Base-by-base conservation (phyloP, 2,888 invertebrate genomes). In the Cetonia aurata region DNA sequence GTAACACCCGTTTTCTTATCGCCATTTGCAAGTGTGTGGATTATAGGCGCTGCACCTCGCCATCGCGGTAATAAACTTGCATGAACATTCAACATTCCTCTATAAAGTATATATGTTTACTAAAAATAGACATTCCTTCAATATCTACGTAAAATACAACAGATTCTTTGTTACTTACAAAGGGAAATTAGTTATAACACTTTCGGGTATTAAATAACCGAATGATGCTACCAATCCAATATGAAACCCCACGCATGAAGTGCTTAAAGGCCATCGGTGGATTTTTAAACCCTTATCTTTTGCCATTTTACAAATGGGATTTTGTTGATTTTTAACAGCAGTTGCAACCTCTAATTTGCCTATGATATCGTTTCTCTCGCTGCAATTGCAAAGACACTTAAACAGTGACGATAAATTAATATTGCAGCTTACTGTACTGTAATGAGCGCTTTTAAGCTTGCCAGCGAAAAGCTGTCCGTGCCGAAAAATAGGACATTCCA, bases 71-170 rank as follows among this genome's bases (percentile, higher is more conserved):
- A 84, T 59, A 98, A 83, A 84, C 97, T 97, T 0, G 93, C 96
- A 84, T 98, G 98, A 0, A 98, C 93, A 86, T 98, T 98, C 41
- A 98, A 86, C 87, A 98, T 95, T 31, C 97, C 97, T 78, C 94
- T 95, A 81, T 67, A 86, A 86, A 72, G 55, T 66, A 69, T 15
- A 69, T 67, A 62, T 53, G 44, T 71, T 69, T 60, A 69, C 60
- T 66, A 52, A 67, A 71, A 70, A 52, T 50, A 57, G 13, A 71
- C 19, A 57, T 67, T 10, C 31, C 41, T 59, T 68, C 48, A 37
- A 10, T 19, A 42, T 42, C 9, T 6, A 67, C 37, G 60, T 50
- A 25, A 25, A 25, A 25, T 25, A 25, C 25, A 25, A 25, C 4
- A 4, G 4, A 25, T 25, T 25, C 25, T 25, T n/a, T 25, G 25